phyloP scores from a whole-genome alignment of 2,797 vertebrate genomes.

The Eulemur rubriventer region DNA sequence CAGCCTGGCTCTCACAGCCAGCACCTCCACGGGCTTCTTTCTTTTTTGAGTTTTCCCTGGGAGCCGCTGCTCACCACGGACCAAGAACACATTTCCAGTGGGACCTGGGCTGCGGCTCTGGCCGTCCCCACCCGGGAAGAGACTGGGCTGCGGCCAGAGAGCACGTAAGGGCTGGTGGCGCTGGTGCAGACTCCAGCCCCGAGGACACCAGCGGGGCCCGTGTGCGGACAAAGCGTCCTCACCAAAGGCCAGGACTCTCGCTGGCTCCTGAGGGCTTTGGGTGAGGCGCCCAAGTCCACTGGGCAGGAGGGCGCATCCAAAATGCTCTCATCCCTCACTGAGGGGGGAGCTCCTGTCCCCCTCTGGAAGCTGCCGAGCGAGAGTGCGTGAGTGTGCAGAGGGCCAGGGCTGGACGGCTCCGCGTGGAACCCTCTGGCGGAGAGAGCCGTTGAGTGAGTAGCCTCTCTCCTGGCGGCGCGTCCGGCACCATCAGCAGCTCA shows the following conservation, averaged over 20 bases:
- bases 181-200: neutral
- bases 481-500: fast-evolving
- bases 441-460: neutral
- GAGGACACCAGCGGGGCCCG: neutral
- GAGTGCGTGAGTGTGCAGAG: fast-evolving
- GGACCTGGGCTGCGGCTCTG: conserved; percentile 83
- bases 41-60: conserved; percentile 77
- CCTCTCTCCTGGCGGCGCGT: fast-evolving
- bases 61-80: conserved; percentile 90
- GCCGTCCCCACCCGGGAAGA: conserved; percentile 87
- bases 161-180: conserved; percentile 52
- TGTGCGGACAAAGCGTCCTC: neutral
- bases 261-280: conserved; percentile 20
- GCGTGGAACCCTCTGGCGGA: neutral
- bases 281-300: neutral
- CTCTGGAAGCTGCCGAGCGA: fast-evolving
- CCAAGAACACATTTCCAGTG: conserved; percentile 87
- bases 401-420: neutral
- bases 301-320: neutral
- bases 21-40: conserved; percentile 89
- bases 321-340: neutral
- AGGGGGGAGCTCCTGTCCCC: neutral
- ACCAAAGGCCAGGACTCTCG: neutral
- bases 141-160: conserved; percentile 86
- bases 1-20: conserved; percentile 91